Evolutionary conservation across 2,888 invertebrate genomes (phyloP).

Genomic region (Conchocele bisecta): DNA sequence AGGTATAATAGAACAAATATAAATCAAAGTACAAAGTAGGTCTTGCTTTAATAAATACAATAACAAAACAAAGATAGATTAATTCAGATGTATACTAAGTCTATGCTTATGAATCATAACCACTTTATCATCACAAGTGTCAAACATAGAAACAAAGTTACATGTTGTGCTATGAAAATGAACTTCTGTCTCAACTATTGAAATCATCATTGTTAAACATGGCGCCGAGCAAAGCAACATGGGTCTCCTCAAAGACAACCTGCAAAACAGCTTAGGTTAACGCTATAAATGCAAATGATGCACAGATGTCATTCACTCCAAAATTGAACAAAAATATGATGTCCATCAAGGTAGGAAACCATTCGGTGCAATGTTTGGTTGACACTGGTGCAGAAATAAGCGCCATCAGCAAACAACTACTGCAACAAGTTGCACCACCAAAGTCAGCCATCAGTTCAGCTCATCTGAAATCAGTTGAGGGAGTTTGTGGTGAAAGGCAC

Average conservation of each 20-base stretch:
- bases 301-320: not conserved
- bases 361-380: not conserved
- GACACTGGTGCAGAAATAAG: slow-evolving; percentile 1
- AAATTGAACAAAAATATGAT: slow-evolving; percentile 1
- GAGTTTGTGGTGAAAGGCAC: not conserved
- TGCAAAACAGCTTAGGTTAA: not conserved
- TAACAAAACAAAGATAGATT: too few species aligned
- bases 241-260: slow-evolving; percentile 2
- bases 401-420: not conserved
- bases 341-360: not conserved
- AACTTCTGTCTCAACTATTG: too few species aligned
- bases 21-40: too few species aligned
- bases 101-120: too few species aligned
- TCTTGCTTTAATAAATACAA: too few species aligned
- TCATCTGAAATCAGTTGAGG: not conserved
- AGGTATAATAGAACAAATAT: too few species aligned
- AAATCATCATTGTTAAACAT: too few species aligned
- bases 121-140: too few species aligned
- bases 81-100: too few species aligned
- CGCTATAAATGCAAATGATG: not conserved
- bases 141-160: too few species aligned
- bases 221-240: too few species aligned
- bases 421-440: slow-evolving; percentile 7
- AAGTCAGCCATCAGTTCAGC: not conserved
- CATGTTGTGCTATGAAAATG: too few species aligned